Conservation (phyloP, 2,888 invertebrate species). For the Dasysyrphus albostriatus region DNA sequence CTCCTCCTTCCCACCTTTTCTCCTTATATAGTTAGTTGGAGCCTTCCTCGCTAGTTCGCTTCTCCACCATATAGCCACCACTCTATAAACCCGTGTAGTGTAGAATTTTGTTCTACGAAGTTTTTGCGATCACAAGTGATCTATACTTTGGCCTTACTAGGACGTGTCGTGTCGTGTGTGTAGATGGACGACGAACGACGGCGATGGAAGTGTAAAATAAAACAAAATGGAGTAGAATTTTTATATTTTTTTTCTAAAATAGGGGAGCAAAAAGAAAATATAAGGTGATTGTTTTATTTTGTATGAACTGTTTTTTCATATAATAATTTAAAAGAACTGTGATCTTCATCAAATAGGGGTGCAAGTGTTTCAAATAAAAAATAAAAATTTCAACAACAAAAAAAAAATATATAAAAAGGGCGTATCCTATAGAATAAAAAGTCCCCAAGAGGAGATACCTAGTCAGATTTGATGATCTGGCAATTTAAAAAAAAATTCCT, state of each 20-base stretch:
- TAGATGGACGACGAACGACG: slow-evolving; percentile 73
- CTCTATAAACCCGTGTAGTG: slow-evolving; percentile 45
- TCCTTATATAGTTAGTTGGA: slow-evolving; percentile 35
- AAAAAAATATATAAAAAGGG: slow-evolving; percentile 56
- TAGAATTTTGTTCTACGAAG: slow-evolving; percentile 69
- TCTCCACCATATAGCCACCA: slow-evolving; percentile 42
- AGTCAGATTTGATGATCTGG: slow-evolving; percentile 70
- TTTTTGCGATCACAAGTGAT: slow-evolving; percentile 76
- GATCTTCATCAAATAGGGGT: slow-evolving; percentile 1
- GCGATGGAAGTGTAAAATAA: slow-evolving; percentile 70
- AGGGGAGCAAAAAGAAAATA: slow-evolving; percentile 61
- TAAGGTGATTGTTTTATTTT: slow-evolving; percentile 70
- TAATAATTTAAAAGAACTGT: slow-evolving; percentile 22
- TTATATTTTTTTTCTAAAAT: slow-evolving; percentile 32
- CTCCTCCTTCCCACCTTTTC: slow-evolving; percentile 38
- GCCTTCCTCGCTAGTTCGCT: slow-evolving; percentile 49
- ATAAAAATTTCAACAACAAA: not conserved
- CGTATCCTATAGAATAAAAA: slow-evolving; percentile 61
- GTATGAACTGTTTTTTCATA: slow-evolving; percentile 1
- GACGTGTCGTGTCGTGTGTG: slow-evolving; percentile 76
- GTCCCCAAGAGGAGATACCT: slow-evolving; percentile 41
- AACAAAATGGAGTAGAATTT: slow-evolving; percentile 73
- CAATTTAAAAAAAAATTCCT: slow-evolving; percentile 49
- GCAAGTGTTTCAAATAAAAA: slow-evolving; percentile 24
- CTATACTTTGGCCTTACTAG: slow-evolving; percentile 74